These are phyloP conservation scores for Saguinus imperator DNA, from an alignment of 2,113 vertebrate species.

Conservation along the genomic window DNA sequence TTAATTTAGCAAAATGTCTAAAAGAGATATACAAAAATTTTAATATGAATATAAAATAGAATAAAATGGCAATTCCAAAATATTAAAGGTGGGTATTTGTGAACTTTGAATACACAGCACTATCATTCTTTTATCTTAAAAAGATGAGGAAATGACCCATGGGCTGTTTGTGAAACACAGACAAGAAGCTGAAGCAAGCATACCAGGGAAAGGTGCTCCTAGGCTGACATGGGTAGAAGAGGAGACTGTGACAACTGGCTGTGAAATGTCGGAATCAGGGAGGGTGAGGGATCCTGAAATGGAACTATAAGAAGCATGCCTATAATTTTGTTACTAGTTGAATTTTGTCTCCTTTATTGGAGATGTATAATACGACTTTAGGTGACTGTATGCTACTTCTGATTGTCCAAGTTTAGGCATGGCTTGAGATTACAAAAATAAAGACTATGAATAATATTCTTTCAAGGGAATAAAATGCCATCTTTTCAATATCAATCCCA, in stretches of 20 bases:
- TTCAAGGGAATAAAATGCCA: not conserved
- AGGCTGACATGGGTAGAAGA: not conserved
- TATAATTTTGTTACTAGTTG: not conserved
- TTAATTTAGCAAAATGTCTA: too few species aligned
- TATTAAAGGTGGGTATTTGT: too few species aligned
- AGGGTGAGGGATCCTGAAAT: not conserved
- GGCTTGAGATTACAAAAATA: not conserved
- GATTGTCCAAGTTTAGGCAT: not conserved
- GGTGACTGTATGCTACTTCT: not conserved
- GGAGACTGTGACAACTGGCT: not conserved
- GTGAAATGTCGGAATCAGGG: not conserved
- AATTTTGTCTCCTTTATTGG: not conserved
- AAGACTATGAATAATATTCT: not conserved
- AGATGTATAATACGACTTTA: not conserved
- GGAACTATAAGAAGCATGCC: not conserved
- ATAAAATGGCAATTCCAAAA: too few species aligned
- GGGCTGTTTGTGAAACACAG: not conserved
- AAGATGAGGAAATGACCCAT: not conserved
- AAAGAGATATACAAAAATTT: too few species aligned
- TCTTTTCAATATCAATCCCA: not conserved
- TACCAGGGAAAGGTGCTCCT: not conserved
- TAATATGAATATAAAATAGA: too few species aligned
- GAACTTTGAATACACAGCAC: not conserved
- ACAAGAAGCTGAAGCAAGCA: not conserved
- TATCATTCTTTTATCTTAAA: slow-evolving; percentile 13